Evolutionary conservation across 2,797 vertebrate species (phyloP).

Genomic region (Syngnathus acus): DNA sequence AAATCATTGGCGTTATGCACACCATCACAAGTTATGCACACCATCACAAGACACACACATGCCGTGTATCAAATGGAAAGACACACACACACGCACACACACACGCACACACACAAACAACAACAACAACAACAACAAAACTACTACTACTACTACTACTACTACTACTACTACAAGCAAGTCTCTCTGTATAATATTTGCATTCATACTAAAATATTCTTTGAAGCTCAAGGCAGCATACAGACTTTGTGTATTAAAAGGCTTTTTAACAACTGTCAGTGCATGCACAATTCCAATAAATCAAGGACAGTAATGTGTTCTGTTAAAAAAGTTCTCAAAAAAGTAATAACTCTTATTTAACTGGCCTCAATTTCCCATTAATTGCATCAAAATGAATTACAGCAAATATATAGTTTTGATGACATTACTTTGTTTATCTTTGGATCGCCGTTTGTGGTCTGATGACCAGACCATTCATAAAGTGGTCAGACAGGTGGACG

Average conservation of each 20-base stretch:
- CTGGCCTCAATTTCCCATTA: not conserved
- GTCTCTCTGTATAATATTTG: not conserved
- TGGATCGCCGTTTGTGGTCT: conserved; percentile 8
- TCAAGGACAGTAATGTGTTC: conserved; percentile 20
- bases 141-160: not conserved
- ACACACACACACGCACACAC: too few species aligned
- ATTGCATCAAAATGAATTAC: not conserved
- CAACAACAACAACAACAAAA: not conserved
- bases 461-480: conserved; percentile 28
- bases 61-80: too few species aligned
- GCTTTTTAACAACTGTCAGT: conserved; percentile 10
- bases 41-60: too few species aligned
- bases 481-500: conserved; percentile 42
- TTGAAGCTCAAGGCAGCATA: conserved; percentile 4
- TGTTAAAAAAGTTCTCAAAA: not conserved
- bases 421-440: conserved; percentile 6
- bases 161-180: not conserved
- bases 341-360: not conserved
- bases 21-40: conserved; percentile 6
- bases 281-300: conserved; percentile 1
- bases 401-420: not conserved
- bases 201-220: conserved; percentile 7
- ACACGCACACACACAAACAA: too few species aligned
- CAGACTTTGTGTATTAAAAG: conserved; percentile 41
- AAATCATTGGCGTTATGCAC: conserved; percentile 3